Percentiles rank a stretch among this genome's conserved stretches.
Conservation (phyloP, 2,797 vertebrate genomes). For the Taeniopygia guttata region DNA sequence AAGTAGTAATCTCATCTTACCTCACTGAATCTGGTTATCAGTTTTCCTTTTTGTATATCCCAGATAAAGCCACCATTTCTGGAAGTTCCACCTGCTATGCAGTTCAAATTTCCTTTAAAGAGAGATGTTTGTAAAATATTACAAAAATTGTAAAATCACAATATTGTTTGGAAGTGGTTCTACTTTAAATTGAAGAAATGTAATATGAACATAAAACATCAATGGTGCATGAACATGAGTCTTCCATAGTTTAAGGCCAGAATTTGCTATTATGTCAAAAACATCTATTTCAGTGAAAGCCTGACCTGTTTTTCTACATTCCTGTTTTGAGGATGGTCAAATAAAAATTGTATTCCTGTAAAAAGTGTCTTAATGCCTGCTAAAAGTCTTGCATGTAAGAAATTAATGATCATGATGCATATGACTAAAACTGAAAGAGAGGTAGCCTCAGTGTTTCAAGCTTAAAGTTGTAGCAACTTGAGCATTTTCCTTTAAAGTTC, state of each 20-base stretch:
- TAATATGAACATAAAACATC: neutral
- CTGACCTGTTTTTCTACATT: neutral
- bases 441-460: neutral
- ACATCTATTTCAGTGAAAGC: neutral
- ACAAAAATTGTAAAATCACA: neutral
- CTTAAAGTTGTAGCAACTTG: neutral
- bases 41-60: conserved; percentile 93
- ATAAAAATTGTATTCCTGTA: neutral
- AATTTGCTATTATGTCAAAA: neutral
- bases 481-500: neutral
- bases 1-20: conserved; percentile 64
- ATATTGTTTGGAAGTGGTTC: neutral
- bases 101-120: conserved; percentile 89
- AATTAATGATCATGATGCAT: neutral
- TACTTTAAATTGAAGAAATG: neutral
- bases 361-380: neutral
- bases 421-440: neutral
- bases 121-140: neutral
- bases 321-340: neutral
- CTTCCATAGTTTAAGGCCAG: neutral
- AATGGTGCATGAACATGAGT: neutral
- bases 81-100: conserved; percentile 93
- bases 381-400: neutral
- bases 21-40: conserved; percentile 93
- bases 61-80: conserved; percentile 95